Evolutionary conservation across 2,888 invertebrate species (phyloP).

Genomic region (Amaurobius ferox): DNA sequence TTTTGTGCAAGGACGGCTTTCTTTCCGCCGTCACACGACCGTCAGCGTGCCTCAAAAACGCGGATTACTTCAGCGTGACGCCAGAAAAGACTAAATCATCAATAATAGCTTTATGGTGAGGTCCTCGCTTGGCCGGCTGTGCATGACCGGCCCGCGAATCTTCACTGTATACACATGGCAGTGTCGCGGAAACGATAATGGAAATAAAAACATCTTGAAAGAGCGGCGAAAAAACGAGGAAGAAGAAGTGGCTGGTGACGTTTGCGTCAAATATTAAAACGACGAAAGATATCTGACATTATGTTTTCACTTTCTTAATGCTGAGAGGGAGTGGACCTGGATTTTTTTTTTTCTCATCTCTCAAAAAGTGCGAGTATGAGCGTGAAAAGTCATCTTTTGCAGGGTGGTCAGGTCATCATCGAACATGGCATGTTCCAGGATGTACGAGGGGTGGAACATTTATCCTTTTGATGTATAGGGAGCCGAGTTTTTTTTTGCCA

Average conservation of each 20-base stretch:
- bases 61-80: conserved; percentile 49
- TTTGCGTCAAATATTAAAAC: conserved; percentile 47
- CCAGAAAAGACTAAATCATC: conserved; percentile 61
- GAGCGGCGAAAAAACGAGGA: background rate
- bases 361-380: background rate
- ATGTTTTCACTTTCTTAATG: conserved; percentile 18
- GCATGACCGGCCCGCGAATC: conserved; percentile 24
- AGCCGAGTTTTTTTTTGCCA: no score
- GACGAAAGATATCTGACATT: conserved; percentile 26
- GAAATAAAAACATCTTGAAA: conserved; percentile 2
- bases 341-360: background rate
- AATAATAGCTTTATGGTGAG: conserved; percentile 55
- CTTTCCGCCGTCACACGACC: background rate
- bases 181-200: conserved; percentile 11
- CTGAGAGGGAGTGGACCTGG: background rate
- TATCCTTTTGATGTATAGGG: no score
- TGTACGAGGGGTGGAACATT: background rate
- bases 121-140: conserved; percentile 33
- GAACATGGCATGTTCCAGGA: background rate
- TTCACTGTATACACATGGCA: background rate
- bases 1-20: background rate
- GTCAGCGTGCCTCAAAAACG: conserved; percentile 27
- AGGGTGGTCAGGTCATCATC: conserved; percentile 10
- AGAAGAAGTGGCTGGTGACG: background rate
- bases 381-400: background rate